Evolutionary conservation across 2,888 invertebrate genomes (phyloP).

Genomic region (Minunthozetes semirufus): DNA sequence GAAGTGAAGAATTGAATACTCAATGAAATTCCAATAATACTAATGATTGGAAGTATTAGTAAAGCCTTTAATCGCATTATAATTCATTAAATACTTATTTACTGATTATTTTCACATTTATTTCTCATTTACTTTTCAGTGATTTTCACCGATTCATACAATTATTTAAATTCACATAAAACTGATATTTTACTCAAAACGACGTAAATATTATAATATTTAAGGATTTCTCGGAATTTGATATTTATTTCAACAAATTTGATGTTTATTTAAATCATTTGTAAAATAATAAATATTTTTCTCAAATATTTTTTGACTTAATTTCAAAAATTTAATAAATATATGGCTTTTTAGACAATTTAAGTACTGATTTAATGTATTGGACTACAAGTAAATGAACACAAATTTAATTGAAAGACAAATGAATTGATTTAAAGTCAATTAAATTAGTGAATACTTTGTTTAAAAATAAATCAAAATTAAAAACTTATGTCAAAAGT

Average conservation of each 20-base stretch:
- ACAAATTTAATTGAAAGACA: no score
- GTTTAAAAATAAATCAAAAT: background rate
- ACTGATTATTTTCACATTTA: background rate
- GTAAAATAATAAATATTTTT: background rate
- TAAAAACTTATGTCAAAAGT: background rate
- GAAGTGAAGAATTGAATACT: background rate
- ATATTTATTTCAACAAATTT: background rate
- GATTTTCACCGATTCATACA: no score
- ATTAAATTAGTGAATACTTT: background rate
- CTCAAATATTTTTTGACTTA: background rate
- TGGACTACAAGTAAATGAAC: background rate
- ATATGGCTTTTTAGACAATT: background rate
- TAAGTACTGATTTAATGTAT: background rate
- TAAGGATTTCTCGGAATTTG: background rate
- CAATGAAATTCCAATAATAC: constrained; percentile 14
- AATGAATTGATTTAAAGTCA: no score
- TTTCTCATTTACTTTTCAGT: background rate
- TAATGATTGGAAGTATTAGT: constrained; percentile 15
- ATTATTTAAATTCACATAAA: no score
- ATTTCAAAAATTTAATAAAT: background rate
- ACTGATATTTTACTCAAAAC: no score
- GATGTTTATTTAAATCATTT: background rate
- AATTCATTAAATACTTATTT: background rate
- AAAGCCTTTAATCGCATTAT: constrained; percentile 25
- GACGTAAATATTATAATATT: no score